Conservation (phyloP, 2,797 vertebrate genomes). For the Takifugu rubripes region DNA sequence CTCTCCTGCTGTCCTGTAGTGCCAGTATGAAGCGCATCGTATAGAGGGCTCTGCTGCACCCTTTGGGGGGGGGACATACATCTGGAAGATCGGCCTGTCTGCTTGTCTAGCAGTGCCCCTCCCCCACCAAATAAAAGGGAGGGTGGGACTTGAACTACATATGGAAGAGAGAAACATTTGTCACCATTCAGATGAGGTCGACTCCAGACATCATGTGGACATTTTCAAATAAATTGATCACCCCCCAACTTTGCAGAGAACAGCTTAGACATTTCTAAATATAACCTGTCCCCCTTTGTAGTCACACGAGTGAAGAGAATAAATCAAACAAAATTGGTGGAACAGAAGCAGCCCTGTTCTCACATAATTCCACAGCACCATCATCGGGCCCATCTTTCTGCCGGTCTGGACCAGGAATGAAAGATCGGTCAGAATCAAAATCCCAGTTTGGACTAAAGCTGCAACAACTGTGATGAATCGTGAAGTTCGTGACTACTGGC, state of each 20-base stretch:
- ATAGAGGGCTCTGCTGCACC: slow-evolving; percentile 45
- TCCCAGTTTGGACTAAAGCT: too few species aligned
- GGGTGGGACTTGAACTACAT: slow-evolving; percentile 60
- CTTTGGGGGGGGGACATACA: slow-evolving; percentile 56
- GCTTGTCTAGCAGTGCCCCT: slow-evolving; percentile 45
- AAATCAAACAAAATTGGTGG: slow-evolving; percentile 4
- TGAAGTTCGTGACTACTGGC: too few species aligned
- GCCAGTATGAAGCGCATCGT: slow-evolving; percentile 51
- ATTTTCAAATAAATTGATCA: slow-evolving; percentile 5
- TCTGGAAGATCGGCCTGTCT: slow-evolving; percentile 68
- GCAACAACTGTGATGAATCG: too few species aligned
- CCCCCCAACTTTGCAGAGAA: neutral
- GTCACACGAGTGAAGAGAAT: slow-evolving; percentile 10
- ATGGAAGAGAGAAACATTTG: slow-evolving; percentile 53
- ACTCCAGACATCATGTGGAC: too few species aligned
- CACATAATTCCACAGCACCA: too few species aligned
- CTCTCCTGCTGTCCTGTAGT: slow-evolving; percentile 57
- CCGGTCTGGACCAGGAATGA: too few species aligned
- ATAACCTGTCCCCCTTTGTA: slow-evolving; percentile 23
- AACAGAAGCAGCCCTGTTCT: too few species aligned
- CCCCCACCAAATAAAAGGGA: slow-evolving; percentile 28
- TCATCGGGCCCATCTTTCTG: too few species aligned
- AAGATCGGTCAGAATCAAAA: too few species aligned
- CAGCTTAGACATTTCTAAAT: slow-evolving; percentile 42
- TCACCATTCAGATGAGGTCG: slow-evolving; percentile 38